Conservation (phyloP, 2,113 vertebrate genomes). For the Tapirus terrestris region DNA sequence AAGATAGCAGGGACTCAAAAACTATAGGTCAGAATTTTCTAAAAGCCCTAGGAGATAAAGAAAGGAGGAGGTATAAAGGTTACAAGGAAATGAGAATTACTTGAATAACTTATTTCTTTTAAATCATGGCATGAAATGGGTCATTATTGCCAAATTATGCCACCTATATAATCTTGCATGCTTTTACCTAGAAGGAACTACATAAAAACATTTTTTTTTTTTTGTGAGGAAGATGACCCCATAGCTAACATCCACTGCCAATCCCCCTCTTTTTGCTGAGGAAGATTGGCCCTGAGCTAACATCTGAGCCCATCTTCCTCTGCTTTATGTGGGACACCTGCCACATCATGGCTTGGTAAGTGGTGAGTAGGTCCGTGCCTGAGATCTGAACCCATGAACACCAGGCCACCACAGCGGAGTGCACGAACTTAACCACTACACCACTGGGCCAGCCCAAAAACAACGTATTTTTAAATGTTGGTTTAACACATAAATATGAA, state of each 20-base stretch:
- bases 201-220: not conserved
- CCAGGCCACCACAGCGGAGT: no score
- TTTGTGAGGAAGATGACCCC: no score
- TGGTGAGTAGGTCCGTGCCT: no score
- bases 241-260: no score
- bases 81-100: not conserved
- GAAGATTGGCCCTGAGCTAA: no score
- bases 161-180: not conserved
- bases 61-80: not conserved
- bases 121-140: not conserved
- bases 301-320: no score
- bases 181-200: not conserved
- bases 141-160: not conserved
- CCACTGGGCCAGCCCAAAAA: not conserved
- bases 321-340: no score
- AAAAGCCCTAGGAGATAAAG: not conserved
- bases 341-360: no score
- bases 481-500: conserved; percentile 5
- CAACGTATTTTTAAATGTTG: not conserved
- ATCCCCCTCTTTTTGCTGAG: no score
- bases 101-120: not conserved
- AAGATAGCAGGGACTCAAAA: not conserved
- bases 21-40: not conserved
- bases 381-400: no score
- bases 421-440: no score